These are phyloP conservation scores for Phrynocephalus vlangalii DNA, from an alignment of 2,797 vertebrate species.

Conservation along the genomic window DNA sequence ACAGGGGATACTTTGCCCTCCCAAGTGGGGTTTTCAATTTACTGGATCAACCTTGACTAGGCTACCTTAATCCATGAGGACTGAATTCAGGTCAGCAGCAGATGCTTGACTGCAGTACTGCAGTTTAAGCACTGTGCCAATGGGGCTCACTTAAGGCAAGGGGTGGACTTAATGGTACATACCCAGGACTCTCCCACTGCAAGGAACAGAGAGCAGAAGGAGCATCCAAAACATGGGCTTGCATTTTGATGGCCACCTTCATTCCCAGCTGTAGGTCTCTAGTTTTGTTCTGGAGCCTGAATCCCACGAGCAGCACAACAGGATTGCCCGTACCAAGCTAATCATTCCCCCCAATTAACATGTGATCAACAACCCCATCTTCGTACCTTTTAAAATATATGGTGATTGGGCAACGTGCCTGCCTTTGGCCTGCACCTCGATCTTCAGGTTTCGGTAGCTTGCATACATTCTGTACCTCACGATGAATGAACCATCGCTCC, in stretches of 20 bases:
- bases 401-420: slow-evolving; percentile 89
- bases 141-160: too few relatives aligned
- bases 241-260: neutral
- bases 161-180: neutral
- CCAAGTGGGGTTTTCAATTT: too few relatives aligned
- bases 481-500: slow-evolving; percentile 94
- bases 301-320: neutral
- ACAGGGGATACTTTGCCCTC: too few relatives aligned
- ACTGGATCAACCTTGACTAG: too few relatives aligned
- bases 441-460: slow-evolving; percentile 87
- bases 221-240: neutral
- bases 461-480: slow-evolving; percentile 97
- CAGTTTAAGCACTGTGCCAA: too few relatives aligned
- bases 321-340: neutral
- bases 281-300: too few relatives aligned
- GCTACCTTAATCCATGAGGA: too few relatives aligned
- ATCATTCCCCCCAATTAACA: neutral
- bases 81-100: too few relatives aligned
- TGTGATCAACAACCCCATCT: neutral
- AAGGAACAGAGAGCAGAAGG: neutral
- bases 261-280: neutral
- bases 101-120: too few relatives aligned
- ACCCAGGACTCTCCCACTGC: neutral
- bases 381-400: slow-evolving; percentile 89
- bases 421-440: slow-evolving; percentile 84